Evolutionary conservation across 1,140 invertebrate species (phyloP), one percentile per base, ranked within the genome.

Genomic region (Trinorchestia longiramus): DNA sequence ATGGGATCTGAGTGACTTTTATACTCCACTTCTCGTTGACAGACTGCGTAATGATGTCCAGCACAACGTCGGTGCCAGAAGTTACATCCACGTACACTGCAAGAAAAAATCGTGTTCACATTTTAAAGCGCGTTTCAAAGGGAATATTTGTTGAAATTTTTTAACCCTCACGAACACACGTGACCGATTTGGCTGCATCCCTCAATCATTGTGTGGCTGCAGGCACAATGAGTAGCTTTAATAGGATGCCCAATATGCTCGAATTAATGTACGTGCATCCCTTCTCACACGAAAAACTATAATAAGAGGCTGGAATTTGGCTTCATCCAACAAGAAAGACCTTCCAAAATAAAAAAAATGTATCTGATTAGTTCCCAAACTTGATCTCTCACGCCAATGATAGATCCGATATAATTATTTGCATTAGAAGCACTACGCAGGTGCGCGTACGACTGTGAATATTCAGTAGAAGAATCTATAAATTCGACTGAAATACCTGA

Each of bases 41-140:
- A 4, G 88, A 4, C 43, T 41, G 0, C 8, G 88, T 90, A 11
- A 11, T 36, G 3, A 90, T 4, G 8, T 42, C 36, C 15, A 90
- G 3, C 6, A 8, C 43, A 28, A 90, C 43, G 41, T 28, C 43
- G 36, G 11, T 19, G 88, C 43, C 88, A 3, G 88, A 36, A 41
- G 41, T 90, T 36, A 90, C 88, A 90, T 90, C 88, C 88, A 90
- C 41, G 88, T 90, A 90, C 88, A 90, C 88, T 90, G 88, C 0
- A 90, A 77, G 41, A 17, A 17, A 90, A 42, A 42, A 41, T 90
- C 47, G 36, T 4, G 36, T 90, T 43, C 23, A 90, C 3, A 3
- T 41, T 90, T 42, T 4, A 1, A 90, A 42, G 4, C 41, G 1
- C 41, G 43, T 43, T 4, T 42, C 36, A 0, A 42, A 41, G 8